These are phyloP conservation scores for Mesocentrotus franciscanus DNA, from an alignment of 53 echinoderm and acorn worm genomes.

Conservation along the genomic window DNA sequence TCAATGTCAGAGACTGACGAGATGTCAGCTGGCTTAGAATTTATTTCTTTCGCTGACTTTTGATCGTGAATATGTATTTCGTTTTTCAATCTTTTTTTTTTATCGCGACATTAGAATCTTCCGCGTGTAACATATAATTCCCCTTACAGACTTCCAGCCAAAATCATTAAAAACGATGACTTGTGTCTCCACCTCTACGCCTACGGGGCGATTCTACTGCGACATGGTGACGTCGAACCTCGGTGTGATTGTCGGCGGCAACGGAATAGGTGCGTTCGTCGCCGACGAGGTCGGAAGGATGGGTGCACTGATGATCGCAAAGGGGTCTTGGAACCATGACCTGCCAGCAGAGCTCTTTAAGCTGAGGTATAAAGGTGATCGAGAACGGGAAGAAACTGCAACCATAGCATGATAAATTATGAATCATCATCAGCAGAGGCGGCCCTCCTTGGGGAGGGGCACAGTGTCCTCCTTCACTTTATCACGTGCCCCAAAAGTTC, in stretches of 20 bases:
- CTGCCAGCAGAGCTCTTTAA: conserved; percentile 65
- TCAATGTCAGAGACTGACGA: too few species aligned
- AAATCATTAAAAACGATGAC: neutral
- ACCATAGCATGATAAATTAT: neutral
- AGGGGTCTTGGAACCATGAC: conserved; percentile 73
- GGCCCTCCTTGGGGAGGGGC: too few species aligned
- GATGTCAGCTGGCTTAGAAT: too few species aligned
- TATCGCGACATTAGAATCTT: neutral
- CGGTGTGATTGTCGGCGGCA: conserved; percentile 83
- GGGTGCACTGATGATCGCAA: conserved; percentile 74
- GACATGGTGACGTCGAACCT: conserved; percentile 85
- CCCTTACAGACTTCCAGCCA: conserved; percentile 18
- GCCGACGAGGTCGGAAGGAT: conserved; percentile 76
- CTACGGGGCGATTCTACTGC: conserved; percentile 78
- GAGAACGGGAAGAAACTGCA: neutral
- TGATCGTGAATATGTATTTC: neutral
- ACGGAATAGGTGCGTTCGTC: conserved; percentile 81
- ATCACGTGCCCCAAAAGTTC: too few species aligned
- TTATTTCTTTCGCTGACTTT: neutral
- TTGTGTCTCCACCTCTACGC: conserved; percentile 72
- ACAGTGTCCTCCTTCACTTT: too few species aligned
- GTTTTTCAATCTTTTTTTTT: neutral
- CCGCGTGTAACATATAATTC: neutral
- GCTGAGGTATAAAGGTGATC: conserved; percentile 43
- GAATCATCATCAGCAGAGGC: too few species aligned